Evolutionary conservation across 2,888 invertebrate genomes (phyloP).

Genomic region (Drosophila neotestacea): DNA sequence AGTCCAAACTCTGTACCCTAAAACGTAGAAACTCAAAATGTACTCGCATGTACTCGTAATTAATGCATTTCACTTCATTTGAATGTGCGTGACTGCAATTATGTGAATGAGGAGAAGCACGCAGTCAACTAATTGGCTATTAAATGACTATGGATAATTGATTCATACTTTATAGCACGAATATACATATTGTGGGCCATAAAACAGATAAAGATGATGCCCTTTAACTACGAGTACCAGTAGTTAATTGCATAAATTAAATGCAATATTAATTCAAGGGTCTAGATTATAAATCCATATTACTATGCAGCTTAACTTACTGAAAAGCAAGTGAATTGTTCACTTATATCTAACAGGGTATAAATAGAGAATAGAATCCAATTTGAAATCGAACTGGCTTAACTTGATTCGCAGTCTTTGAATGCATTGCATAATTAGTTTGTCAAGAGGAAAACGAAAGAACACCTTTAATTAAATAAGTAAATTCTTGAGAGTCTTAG

Average conservation of each 20-base stretch:
- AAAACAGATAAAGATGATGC: conserved; percentile 12
- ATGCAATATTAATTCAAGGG: conserved; percentile 1
- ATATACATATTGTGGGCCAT: conserved; percentile 1
- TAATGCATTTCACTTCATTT: conserved; percentile 29
- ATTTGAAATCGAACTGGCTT: too few species aligned
- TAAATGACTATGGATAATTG: conserved; percentile 45
- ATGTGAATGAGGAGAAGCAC: conserved; percentile 17
- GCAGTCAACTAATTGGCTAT: conserved; percentile 43
- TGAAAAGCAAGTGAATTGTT: too few species aligned
- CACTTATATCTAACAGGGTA: too few species aligned
- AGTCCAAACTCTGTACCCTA: background rate
- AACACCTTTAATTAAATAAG: conserved; percentile 4
- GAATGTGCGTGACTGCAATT: conserved; percentile 49
- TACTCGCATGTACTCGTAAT: conserved; percentile 1
- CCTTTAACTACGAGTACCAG: background rate
- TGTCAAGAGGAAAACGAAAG: conserved; percentile 1
- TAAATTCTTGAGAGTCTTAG: conserved; percentile 13
- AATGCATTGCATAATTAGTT: conserved; percentile 25
- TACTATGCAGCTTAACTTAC: background rate
- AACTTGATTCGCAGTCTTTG: background rate
- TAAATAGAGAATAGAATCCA: too few species aligned
- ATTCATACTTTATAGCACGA: conserved; percentile 10
- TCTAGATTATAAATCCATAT: conserved; percentile 9
- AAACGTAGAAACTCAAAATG: too few species aligned
- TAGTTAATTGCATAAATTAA: conserved; percentile 18